Evolutionary conservation across 2,888 invertebrate species (phyloP), one percentile per base, ranked within the genome.

Genomic region (Brenthis daphne): DNA sequence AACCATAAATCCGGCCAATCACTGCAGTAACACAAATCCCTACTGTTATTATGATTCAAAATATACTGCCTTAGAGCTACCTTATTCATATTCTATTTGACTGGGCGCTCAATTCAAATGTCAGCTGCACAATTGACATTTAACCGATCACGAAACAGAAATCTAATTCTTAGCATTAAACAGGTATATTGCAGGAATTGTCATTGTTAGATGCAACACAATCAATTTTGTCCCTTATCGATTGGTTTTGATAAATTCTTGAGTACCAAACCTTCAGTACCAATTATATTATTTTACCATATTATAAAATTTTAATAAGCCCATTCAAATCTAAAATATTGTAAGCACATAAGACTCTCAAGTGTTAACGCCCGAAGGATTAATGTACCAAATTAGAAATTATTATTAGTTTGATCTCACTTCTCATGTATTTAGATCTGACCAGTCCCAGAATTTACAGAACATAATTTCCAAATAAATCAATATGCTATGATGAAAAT

Each of bases 121-220:
- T 85, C 88, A 87, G 82, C 69, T 75, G 73, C 75, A 80, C 78
- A 77, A 80, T 79, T 86, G 87, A 83, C 88, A 87, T 82, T 82
- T 82, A 80, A 74, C 73, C 74, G 85, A 84, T 85, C 89, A 88
- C 89, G 88, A 88, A 68, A 72, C 73, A 70, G 75, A 77, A 63
- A 61, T 53, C 37, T 57, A 57, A 63, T 68, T 63, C 61, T 50
- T 66, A 53, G 37, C 37, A 61, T 20, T 54, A 47, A 60, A 60
- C 50, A 29, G 48, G 54, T 58, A 60, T 65, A 54, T 63, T 53
- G 63, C 53, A 43, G 11, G 8, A 8, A 33, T 51, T 20, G 53
- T 37, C 37, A 43, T 43, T 43, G 37, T 43, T 37, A 13, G 33
- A 63, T 54, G 53, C 33, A 63, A 29, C 29, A 50, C 50, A 29